These are phyloP conservation scores for Patella caerulea DNA, from an alignment of 2,888 invertebrate genomes.

Conservation along the genomic window DNA sequence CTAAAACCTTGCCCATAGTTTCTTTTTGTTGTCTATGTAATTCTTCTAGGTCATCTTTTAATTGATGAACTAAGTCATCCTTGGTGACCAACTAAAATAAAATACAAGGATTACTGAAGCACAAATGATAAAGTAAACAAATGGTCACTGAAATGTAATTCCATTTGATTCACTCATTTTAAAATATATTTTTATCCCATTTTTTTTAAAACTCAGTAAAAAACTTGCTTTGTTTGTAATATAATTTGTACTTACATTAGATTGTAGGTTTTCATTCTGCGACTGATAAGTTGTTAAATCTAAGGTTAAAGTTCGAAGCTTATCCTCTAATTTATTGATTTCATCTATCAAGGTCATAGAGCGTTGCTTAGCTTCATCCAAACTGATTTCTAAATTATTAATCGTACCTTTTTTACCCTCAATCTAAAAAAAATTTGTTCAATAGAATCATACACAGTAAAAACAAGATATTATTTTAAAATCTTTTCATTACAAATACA, in stretches of 20 bases:
- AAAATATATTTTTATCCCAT: too few relatives aligned
- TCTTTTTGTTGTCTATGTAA: constrained; percentile 66
- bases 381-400: constrained; percentile 55
- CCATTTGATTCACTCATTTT: too few relatives aligned
- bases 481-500: too few relatives aligned
- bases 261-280: constrained; percentile 58
- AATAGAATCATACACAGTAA: too few relatives aligned
- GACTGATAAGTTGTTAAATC: constrained; percentile 62
- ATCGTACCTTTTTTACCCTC: constrained; percentile 56
- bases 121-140: too few relatives aligned
- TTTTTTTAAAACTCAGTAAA: too few relatives aligned
- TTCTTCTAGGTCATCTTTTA: constrained; percentile 60
- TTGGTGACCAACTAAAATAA: constrained; percentile 56
- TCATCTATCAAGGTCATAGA: constrained; percentile 57
- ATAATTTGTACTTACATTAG: constrained; percentile 52
- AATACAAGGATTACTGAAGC: background rate
- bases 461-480: too few relatives aligned
- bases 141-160: too few relatives aligned
- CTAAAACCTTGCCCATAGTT: constrained; percentile 61
- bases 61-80: constrained; percentile 63
- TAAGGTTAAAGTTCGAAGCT: constrained; percentile 56
- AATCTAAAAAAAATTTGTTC: constrained; percentile 41
- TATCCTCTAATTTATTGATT: constrained; percentile 62
- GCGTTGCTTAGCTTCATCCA: constrained; percentile 59
- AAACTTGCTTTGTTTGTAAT: background rate